Percentiles rank a stretch among this genome's conserved stretches.
These are phyloP conservation scores for Troilus luridus DNA, from an alignment of 2,888 invertebrate species.

Conservation along the genomic window DNA sequence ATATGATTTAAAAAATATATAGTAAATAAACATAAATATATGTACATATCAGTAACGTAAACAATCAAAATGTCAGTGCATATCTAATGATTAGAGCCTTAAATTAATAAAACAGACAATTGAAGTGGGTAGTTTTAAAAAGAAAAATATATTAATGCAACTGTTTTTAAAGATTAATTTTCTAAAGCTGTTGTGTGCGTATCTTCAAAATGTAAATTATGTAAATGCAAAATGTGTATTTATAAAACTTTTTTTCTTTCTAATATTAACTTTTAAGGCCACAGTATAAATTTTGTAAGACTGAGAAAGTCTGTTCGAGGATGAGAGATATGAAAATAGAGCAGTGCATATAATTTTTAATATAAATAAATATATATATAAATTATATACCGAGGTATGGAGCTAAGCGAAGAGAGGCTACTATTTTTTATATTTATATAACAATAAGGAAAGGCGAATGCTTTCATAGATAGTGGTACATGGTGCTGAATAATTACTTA, in stretches of 20 bases:
- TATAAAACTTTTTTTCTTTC: slow-evolving; percentile 50
- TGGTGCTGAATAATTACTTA: slow-evolving; percentile 27
- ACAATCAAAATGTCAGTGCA: neutral
- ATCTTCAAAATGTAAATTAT: slow-evolving; percentile 14
- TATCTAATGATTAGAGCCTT: neutral
- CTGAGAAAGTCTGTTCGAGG: slow-evolving; percentile 45
- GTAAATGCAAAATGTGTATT: slow-evolving; percentile 20
- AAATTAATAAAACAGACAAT: neutral
- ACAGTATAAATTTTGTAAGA: slow-evolving; percentile 45
- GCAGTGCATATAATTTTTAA: slow-evolving; percentile 51
- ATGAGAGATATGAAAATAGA: neutral
- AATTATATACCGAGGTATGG: slow-evolving; percentile 33
- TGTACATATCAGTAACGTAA: neutral
- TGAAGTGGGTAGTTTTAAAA: neutral
- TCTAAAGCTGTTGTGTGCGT: slow-evolving; percentile 20
- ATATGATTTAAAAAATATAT: neutral
- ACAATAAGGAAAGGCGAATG: neutral
- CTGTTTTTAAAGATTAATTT: slow-evolving; percentile 20
- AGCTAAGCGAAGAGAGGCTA: slow-evolving; percentile 53
- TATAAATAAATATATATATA: too few relatives aligned
- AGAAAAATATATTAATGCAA: neutral
- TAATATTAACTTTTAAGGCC: slow-evolving; percentile 19
- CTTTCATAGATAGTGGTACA: slow-evolving; percentile 23
- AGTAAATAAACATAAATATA: neutral
- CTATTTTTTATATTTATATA: slow-evolving; percentile 44